Base-by-base conservation (phyloP, 1,140 invertebrate species). In the Drusus annulatus region DNA sequence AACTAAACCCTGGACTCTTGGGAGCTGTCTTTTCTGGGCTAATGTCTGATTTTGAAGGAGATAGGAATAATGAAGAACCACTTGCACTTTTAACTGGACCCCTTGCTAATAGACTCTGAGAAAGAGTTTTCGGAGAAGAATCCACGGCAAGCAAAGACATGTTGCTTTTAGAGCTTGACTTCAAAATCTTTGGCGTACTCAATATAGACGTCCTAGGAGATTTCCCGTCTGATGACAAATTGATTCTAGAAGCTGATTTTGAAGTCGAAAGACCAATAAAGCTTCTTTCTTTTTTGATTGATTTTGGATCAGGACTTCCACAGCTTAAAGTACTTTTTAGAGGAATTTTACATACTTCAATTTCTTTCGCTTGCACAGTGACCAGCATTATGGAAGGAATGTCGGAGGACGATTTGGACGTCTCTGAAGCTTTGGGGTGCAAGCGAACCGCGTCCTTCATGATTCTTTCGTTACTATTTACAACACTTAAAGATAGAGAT, bases 1-100 rank as follows among this genome's bases (percentile, higher is more conserved):
- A 91, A 85, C 90, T 92, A 0, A 92, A 84, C 17, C 89, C 88
- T 19, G 91, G 90, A 84, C 89, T 91, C 50, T 90, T 90, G 6
- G 91, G 86, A 82, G 88, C 87, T 80, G 86, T 89, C 73, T 87
- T 88, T 25, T 89, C 88, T 16, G 88, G 69, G 21, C 21, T 16
- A 23, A 25, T 16, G 51, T 83, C 79, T 7, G 68, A 25, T 51
- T 76, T 83, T 83, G 85, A 87, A 28, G 89, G 88, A 5, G 88
- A 86, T 83, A 86, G 87, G 83, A 90, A 90, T 83, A 90, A 88
- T 25, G 88, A 89, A 25, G 87, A 86, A 4, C 69, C 69, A 17
- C 88, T 88, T 83, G 85, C 88, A 50, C 88, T 88, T 85, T 87
- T 86, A 60, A 88, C 87, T 36, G 89, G 88, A 21, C 86, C 88